Evolutionary conservation across 2,888 invertebrate genomes (phyloP), one percentile per base, ranked within the genome.

Genomic region (Drosophila seclusa): DNA sequence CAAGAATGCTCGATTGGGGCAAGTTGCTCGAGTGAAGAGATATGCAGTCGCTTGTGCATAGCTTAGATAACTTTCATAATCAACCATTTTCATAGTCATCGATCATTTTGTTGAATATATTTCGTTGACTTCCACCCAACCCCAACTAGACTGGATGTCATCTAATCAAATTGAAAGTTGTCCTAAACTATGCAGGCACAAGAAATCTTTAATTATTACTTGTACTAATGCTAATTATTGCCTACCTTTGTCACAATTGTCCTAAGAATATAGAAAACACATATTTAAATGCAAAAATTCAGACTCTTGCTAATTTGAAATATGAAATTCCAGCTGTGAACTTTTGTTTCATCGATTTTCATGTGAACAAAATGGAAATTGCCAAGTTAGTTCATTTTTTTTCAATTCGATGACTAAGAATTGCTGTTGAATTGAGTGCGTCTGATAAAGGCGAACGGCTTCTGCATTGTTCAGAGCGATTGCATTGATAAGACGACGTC

Each of bases 401-500:
- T 49, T 24, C n/a, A n/a, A 36, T 66, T 55, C 32, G 16, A 31
- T 34, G 67, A 34, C 40, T 21, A 65, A 40, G 48, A 54, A 40
- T 48, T 40, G 64, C 6, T 48, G 38, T 50, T 40, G 21, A 38
- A 48, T 16, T 48, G 45, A 38, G 0, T 11, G 50, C 32, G 2
- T 8, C 2, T 42, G 68, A 50, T 55, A 58, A 50, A 34, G 31
- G 27, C 45, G n/a, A 40, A 38, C n/a, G 42, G 34, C 60, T 42
- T 58, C 65, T 75, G 75, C 75, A 71, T 49, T 73, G 68, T n/a
- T 42, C 73, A 68, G 24, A 32, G 11, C 55, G 48, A 57, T 63
- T 69, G 64, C 74, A 69, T 62, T 42, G 72, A 85, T 82, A 83
- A 64, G 50, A 11, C 32, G 31, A 16, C 36, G 32, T 5, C n/a